Base-by-base conservation (phyloP, 2,797 vertebrate species). In the Phalanger gymnotis region DNA sequence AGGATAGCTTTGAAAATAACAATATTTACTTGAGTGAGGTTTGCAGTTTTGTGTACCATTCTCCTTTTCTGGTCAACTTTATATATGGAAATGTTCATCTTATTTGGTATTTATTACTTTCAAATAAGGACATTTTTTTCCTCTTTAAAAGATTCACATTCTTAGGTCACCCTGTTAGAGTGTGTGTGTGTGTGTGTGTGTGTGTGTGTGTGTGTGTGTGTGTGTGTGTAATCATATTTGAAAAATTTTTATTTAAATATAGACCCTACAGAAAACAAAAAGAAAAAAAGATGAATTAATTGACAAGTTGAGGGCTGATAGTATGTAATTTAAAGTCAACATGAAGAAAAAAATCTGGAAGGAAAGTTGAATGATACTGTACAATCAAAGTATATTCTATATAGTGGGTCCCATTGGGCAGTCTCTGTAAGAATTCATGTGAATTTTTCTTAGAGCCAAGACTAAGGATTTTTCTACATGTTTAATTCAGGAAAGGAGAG, bases 351-450 rank as follows among this genome's bases (percentile, higher is more conserved):
- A 98, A 98, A 40, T 97, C 98, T 96, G 96, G 97, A 98, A 98
- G 98, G 98, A 98, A 98, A 99, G 98, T 98, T 98, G 95, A 98
- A 98, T 99, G 98, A 99, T 98, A 47, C 99, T 98, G 98, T 98
- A 98, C 98, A 98, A 97, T 98, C 97, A 55, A 97, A 98, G 98
- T 96, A 97, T 98, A 98, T 98, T 98, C 98, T 98, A 98, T 98
- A 99, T 98, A 98, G 98, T 98, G 98, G 98, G 98, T 98, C 97
- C 98, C 98, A 97, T 0, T 81, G 98, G 99, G 98, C 98, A 98
- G 99, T 99, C 99, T 99, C 99, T 99, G 92, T 98, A 98, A 97
- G 98, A 98, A 98, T 98, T 99, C 97, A 98, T 99, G 98, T 98
- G 99, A 98, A 99, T 98, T 98, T 98, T 96, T 98, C 98, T 98